phyloP scores from a whole-genome alignment of 1,140 invertebrate species.

The Bombus picipes region DNA sequence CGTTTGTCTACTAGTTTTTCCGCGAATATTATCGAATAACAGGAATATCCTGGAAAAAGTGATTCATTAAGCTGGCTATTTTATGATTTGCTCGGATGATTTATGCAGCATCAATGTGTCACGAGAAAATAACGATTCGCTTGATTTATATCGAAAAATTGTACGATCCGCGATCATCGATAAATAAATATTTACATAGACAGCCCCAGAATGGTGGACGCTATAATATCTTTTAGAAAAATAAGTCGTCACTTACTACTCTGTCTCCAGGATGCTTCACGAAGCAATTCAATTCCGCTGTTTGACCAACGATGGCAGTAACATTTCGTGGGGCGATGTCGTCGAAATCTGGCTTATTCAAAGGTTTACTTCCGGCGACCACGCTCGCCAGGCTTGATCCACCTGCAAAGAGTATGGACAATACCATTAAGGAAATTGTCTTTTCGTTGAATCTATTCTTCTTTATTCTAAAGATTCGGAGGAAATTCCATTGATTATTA shows the following conservation, averaged over 20 bases:
- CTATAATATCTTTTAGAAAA: background rate
- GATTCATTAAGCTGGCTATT: constrained; percentile 40
- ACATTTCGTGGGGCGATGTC: constrained; percentile 92
- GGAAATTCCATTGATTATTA: no score
- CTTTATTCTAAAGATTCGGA: no score
- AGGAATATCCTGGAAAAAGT: background rate
- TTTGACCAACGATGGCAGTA: constrained; percentile 92
- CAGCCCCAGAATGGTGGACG: background rate
- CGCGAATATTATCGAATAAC: background rate
- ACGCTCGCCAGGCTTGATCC: constrained; percentile 78
- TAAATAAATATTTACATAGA: background rate
- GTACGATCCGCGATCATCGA: no score
- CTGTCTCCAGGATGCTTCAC: constrained; percentile 94
- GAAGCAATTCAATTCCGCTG: constrained; percentile 90
- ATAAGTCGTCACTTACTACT: constrained; percentile 87
- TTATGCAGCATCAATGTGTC: background rate
- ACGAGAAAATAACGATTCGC: background rate
- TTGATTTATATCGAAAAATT: background rate
- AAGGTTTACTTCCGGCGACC: constrained; percentile 73
- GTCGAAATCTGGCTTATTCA: constrained; percentile 91
- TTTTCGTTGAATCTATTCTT: no score
- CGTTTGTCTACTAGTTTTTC: background rate
- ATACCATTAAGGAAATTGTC: background rate
- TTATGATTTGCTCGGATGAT: constrained; percentile 52
- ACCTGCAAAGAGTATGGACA: constrained; percentile 67